Evolutionary conservation across 2,113 vertebrate species (phyloP).

Genomic region (Coreoperca whiteheadi): DNA sequence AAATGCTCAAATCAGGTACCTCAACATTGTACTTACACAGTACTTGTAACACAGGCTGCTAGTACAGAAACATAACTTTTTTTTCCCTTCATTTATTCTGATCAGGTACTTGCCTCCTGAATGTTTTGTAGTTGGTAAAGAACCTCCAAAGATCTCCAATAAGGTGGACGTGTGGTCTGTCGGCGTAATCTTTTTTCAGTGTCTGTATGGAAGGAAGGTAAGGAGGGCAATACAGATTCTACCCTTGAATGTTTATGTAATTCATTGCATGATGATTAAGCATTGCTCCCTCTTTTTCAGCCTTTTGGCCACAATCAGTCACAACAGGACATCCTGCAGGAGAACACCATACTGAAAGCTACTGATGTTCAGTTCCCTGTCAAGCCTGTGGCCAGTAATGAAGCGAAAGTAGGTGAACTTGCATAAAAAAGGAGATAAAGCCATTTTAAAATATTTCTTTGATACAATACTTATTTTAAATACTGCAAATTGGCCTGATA

Average conservation of each 20-base stretch:
- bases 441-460: neutral
- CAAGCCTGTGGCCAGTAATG: constrained; percentile 97
- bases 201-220: constrained; percentile 99
- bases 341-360: constrained; percentile 99
- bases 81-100: neutral
- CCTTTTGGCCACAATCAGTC: constrained; percentile 99
- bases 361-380: constrained; percentile 99
- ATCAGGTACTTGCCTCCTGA: constrained; percentile 97
- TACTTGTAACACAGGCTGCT: neutral
- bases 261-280: neutral
- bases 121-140: constrained; percentile 99
- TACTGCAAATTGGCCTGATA: too few species aligned
- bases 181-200: constrained; percentile 99
- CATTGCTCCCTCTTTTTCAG: constrained; percentile 75
- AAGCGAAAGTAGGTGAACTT: constrained; percentile 93
- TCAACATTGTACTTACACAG: neutral
- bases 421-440: neutral
- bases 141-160: constrained; percentile 99
- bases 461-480: too few species aligned
- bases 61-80: neutral
- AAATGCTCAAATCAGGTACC: neutral
- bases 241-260: neutral
- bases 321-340: constrained; percentile 99
- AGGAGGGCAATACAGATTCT: constrained; percentile 15
- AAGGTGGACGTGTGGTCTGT: constrained; percentile 99